Evolutionary conservation across 2,113 vertebrate species (phyloP), one percentile per base, ranked within the genome.

Genomic region (Sigmodon hispidus): DNA sequence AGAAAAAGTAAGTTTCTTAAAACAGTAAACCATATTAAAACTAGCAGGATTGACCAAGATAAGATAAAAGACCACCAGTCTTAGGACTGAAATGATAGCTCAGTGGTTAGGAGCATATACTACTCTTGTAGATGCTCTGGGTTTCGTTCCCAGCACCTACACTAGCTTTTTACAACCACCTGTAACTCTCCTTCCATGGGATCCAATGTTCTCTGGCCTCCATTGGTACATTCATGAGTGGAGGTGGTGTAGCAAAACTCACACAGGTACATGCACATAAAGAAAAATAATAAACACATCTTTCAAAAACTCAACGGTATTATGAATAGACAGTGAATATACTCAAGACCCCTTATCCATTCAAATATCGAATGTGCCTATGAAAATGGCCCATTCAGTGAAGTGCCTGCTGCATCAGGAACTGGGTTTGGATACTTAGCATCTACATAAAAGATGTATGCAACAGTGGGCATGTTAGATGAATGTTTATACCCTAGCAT

Each of bases 1-100:
- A 72, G 13, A 57, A 45, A 70, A 63, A 61, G 40, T 50, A 36
- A 77, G 10, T 79, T 70, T 9, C n/a, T 70, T 36, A 91, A 87
- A 87, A 65, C 57, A 65, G 55, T 87, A 57, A 91, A 52, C 87
- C 81, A 29, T 45, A 55, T n/a, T 31, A 55, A 75, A 88, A 81
- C 22, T 63, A 91, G 52, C 9, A 91, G 61, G n/a, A 83, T 4
- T 57, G 63, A 50, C 70, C 57, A 50, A 70, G 69, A 52, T 61
- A 89, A 52, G 10, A 43, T 40, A 52, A 21, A 89, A 19, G n/a
- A 75, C 86, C 40, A 85, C 31, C 36, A 79, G 50, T 61, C 6
- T 9, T 21, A 10, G 26, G 16, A 1, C 16, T 12, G 40, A 63
- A 43, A 21, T 3, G 59, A 65, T 21, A 15, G 57, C 81, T 19